These are phyloP conservation scores for Seira musarum DNA, from an alignment of 2,888 invertebrate species.

Conservation along the genomic window DNA sequence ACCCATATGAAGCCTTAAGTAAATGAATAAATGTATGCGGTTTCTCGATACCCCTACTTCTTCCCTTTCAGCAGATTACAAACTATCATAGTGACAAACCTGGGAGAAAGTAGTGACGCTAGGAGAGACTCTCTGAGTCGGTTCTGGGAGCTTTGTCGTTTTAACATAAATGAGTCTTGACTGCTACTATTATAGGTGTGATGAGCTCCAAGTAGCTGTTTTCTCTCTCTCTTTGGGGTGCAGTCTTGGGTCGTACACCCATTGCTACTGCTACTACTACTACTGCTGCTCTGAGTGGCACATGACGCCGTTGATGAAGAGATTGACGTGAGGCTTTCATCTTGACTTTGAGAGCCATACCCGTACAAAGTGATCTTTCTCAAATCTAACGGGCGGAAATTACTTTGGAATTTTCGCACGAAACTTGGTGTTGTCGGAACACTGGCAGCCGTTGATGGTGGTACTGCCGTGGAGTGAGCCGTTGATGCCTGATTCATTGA, in stretches of 20 bases:
- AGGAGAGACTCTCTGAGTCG: slow-evolving; percentile 66
- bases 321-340: slow-evolving; percentile 42
- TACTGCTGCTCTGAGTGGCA: slow-evolving; percentile 50
- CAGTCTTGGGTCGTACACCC: slow-evolving; percentile 57
- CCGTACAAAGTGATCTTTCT: slow-evolving; percentile 67
- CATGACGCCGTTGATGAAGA: slow-evolving; percentile 45
- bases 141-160: slow-evolving; percentile 67
- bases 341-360: slow-evolving; percentile 61
- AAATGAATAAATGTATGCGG: no score
- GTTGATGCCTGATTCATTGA: slow-evolving; percentile 49
- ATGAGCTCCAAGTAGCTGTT: slow-evolving; percentile 54
- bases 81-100: slow-evolving; percentile 49
- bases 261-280: slow-evolving; percentile 57
- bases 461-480: slow-evolving; percentile 22
- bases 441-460: slow-evolving; percentile 28
- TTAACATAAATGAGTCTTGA: slow-evolving; percentile 67
- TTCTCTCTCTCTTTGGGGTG: slow-evolving; percentile 62
- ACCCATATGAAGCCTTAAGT: no score
- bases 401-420: slow-evolving; percentile 67
- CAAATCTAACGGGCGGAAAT: slow-evolving; percentile 68
- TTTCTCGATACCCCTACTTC: no score
- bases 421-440: slow-evolving; percentile 66
- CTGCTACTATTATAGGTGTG: slow-evolving; percentile 59
- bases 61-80: no score
- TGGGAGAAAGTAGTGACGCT: slow-evolving; percentile 67